Evolutionary conservation across 2,888 invertebrate genomes (phyloP).

Genomic region (Hirtodrosophila cameraria): DNA sequence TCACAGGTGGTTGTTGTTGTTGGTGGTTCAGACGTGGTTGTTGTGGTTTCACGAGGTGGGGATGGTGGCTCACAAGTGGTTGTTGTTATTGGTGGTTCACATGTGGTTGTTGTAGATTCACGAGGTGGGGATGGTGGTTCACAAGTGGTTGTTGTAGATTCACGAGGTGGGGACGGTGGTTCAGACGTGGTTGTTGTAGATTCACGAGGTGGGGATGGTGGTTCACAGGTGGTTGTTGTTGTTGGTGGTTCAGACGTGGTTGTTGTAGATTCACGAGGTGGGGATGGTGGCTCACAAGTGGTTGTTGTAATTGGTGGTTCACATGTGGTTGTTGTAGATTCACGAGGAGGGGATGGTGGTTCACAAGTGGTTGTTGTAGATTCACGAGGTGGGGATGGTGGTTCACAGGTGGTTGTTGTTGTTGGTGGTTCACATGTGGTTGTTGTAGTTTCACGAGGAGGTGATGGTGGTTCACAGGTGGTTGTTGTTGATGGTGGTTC

Average conservation of each 20-base stretch:
- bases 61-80: background rate
- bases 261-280: background rate
- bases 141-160: conserved; percentile 3
- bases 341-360: conserved; percentile 1
- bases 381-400: background rate
- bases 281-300: background rate
- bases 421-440: background rate
- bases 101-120: background rate
- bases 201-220: background rate
- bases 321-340: background rate
- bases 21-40: background rate
- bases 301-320: conserved; percentile 5
- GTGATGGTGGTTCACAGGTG: background rate
- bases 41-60: background rate
- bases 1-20: conserved; percentile 12
- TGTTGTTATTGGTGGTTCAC: conserved; percentile 15
- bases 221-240: conserved; percentile 11
- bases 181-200: background rate
- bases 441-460: background rate
- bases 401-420: background rate
- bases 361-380: conserved; percentile 6
- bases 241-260: background rate
- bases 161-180: conserved; percentile 10
- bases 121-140: background rate
- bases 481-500: background rate